Conservation (phyloP, 2,113 vertebrate species). For the Bambusicola thoracicus region DNA sequence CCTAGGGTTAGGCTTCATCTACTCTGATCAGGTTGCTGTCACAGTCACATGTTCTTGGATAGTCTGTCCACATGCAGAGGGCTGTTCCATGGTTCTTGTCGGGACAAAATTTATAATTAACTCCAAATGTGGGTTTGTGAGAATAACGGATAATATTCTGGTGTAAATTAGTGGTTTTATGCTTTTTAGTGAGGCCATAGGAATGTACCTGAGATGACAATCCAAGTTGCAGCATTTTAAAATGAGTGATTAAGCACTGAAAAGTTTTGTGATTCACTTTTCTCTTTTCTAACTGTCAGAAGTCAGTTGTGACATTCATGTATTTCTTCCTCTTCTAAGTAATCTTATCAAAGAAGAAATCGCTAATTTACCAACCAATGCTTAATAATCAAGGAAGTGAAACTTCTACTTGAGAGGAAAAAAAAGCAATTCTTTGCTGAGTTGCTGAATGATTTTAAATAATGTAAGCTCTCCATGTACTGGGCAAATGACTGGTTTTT, state of each 20-base stretch:
- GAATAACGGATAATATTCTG: not conserved
- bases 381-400: constrained; percentile 61
- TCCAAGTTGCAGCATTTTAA: constrained; percentile 18
- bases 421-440: constrained; percentile 49
- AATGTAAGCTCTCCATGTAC: constrained; percentile 62
- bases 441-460: constrained; percentile 60
- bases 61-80: not conserved
- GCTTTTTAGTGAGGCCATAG: not conserved
- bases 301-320: constrained; percentile 40
- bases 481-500: not conserved
- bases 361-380: constrained; percentile 36
- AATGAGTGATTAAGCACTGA: constrained; percentile 13
- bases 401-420: constrained; percentile 47
- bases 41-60: fast-evolving
- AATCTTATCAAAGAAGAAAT: constrained; percentile 60
- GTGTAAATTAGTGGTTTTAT: constrained; percentile 1
- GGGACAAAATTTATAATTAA: not conserved
- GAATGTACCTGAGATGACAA: not conserved
- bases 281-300: constrained; percentile 19
- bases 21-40: not conserved
- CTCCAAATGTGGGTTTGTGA: not conserved
- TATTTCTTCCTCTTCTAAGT: constrained; percentile 33
- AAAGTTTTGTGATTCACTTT: constrained; percentile 22
- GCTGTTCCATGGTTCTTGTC: not conserved
- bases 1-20: not conserved